Percentiles rank a stretch among this genome's conserved stretches.
Evolutionary conservation across 2,888 invertebrate genomes (phyloP).

Genomic region (Aspidiotus rigidus): DNA sequence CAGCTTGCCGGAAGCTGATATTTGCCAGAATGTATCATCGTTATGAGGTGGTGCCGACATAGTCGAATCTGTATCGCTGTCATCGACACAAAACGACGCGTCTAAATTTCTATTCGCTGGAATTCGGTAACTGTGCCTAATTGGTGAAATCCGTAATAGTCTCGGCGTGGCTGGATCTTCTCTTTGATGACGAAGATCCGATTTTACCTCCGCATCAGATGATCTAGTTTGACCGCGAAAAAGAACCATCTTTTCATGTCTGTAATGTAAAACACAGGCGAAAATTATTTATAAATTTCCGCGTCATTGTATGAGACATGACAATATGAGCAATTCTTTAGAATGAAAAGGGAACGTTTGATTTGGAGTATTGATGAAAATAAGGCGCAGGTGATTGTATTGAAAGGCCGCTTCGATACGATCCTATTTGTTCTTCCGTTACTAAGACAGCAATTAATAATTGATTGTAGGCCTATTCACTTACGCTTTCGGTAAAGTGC

Average conservation of each 20-base stretch:
- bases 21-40: conserved; percentile 5
- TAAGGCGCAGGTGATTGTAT: no score
- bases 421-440: no score
- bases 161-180: conserved; percentile 48
- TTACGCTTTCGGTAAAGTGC: no score
- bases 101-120: conserved; percentile 22
- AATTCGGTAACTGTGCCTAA: conserved; percentile 48
- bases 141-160: conserved; percentile 52
- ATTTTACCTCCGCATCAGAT: conserved; percentile 18
- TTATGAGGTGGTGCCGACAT: conserved; percentile 22
- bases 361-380: no score
- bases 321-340: no score
- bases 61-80: conserved; percentile 30
- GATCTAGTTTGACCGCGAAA: conserved; percentile 26
- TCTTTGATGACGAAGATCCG: conserved; percentile 14
- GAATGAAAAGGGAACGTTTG: no score
- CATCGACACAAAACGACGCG: conserved; percentile 17
- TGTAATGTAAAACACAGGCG: background rate
- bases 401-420: no score
- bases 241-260: conserved; percentile 22
- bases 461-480: no score
- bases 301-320: no score
- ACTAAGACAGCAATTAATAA: no score
- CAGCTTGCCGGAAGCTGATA: background rate
- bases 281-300: no score